Evolutionary conservation across 2,797 vertebrate species (phyloP).

Genomic region (Fistularia commersonii): DNA sequence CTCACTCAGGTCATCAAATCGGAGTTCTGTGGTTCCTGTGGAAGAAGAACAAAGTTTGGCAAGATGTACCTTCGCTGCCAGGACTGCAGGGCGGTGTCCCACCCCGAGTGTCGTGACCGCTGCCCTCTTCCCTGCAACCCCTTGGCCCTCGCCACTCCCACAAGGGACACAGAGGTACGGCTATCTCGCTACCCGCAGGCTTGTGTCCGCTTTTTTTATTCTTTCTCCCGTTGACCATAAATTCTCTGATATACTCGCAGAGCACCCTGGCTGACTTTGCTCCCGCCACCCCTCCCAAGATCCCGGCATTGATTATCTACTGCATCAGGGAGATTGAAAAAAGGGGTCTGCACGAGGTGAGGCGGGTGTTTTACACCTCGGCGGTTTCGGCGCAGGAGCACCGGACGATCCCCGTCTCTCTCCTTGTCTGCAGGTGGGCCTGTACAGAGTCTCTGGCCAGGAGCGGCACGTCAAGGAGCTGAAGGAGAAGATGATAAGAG

Average conservation of each 20-base stretch:
- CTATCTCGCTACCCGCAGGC: no score
- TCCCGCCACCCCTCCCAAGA: constrained; percentile 82
- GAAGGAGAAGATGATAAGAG: constrained; percentile 86
- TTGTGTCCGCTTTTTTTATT: not conserved
- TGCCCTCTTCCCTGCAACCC: constrained; percentile 88
- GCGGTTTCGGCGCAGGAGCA: not conserved
- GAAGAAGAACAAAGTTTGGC: constrained; percentile 90
- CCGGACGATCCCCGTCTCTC: not conserved
- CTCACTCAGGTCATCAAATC: constrained; percentile 86
- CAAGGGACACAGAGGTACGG: constrained; percentile 78
- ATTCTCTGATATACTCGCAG: constrained; percentile 54
- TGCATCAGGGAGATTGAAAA: constrained; percentile 92
- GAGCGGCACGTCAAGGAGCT: constrained; percentile 86
- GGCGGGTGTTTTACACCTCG: constrained; percentile 2
- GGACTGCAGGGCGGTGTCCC: constrained; percentile 84
- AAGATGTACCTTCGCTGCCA: constrained; percentile 88
- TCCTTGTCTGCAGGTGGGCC: constrained; percentile 73
- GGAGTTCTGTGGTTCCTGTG: constrained; percentile 85
- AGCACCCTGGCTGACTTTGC: constrained; percentile 85
- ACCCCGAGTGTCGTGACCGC: constrained; percentile 86
- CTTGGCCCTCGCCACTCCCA: constrained; percentile 74
- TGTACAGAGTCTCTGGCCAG: constrained; percentile 87
- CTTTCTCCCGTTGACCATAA: not conserved
- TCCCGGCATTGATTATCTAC: constrained; percentile 85
- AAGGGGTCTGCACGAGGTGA: constrained; percentile 88